Conservation (phyloP, 2,888 invertebrate species). For the Macrostomum cliftonense region DNA sequence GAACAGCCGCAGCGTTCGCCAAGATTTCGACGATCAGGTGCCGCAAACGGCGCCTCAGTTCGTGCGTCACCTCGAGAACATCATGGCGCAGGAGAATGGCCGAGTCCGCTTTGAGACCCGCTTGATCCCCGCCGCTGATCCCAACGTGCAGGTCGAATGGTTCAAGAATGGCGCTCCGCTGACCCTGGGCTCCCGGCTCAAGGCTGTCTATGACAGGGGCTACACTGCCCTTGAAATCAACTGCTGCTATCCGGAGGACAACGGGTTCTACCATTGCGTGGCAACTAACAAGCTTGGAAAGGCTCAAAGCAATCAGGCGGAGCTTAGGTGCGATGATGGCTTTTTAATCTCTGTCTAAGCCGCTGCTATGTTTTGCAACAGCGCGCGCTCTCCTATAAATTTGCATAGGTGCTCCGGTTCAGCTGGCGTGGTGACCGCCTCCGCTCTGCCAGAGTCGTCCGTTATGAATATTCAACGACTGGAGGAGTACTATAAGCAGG, state of each 20-base stretch:
- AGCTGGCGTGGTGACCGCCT: too few species aligned
- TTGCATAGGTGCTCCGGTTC: too few species aligned
- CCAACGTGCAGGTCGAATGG: constrained; percentile 80
- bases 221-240: background rate
- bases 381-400: too few species aligned
- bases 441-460: too few species aligned
- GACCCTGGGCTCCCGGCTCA: constrained; percentile 39
- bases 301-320: background rate
- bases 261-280: background rate
- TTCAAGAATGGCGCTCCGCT: constrained; percentile 77
- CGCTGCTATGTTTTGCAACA: too few species aligned
- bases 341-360: too few species aligned
- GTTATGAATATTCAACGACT: too few species aligned
- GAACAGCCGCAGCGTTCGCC: background rate
- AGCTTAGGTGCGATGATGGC: too few species aligned
- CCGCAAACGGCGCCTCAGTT: background rate
- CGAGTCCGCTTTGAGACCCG: constrained; percentile 87
- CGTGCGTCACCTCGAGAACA: background rate
- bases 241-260: background rate
- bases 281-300: background rate
- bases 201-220: background rate
- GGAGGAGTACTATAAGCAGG: too few species aligned
- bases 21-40: background rate
- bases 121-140: constrained; percentile 76
- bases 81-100: constrained; percentile 54